phyloP scores from a whole-genome alignment of 2,888 invertebrate genomes.

The Dastarcus helophoroides region DNA sequence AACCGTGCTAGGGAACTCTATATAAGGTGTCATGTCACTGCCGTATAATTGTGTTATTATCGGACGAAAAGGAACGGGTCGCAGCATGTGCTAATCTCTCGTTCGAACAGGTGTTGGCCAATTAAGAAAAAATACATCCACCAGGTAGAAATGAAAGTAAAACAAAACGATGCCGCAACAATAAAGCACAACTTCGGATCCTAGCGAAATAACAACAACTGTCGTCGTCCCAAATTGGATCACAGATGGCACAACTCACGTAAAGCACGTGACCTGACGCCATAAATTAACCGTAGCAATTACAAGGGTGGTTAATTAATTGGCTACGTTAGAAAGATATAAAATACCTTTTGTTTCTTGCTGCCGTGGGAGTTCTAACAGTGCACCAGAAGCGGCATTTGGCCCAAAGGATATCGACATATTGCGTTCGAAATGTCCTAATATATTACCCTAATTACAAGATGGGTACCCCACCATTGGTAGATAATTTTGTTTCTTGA shows the following conservation, averaged over 20 bases:
- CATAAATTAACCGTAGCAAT: slow-evolving; percentile 1
- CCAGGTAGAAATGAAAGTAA: slow-evolving; percentile 1
- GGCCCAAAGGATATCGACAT: too few species aligned
- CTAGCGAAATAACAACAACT: neutral
- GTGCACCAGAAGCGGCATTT: too few species aligned
- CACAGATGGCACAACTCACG: slow-evolving; percentile 2
- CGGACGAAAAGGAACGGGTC: neutral
- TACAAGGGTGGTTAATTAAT: neutral
- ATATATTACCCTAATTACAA: too few species aligned
- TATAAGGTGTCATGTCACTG: too few species aligned
- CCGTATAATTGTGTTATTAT: too few species aligned
- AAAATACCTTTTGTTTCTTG: too few species aligned
- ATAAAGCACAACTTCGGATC: neutral
- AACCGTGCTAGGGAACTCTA: too few species aligned
- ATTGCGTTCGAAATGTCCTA: too few species aligned
- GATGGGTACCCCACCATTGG: too few species aligned
- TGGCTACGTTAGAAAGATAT: too few species aligned
- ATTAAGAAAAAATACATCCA: neutral
- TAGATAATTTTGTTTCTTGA: too few species aligned
- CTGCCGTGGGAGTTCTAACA: too few species aligned
- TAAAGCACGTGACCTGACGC: slow-evolving; percentile 1
- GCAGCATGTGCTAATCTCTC: slow-evolving; percentile 1
- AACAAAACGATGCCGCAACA: neutral
- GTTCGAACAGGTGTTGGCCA: neutral
- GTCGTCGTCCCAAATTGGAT: neutral